Base-by-base conservation (phyloP, 2,888 invertebrate species). In the Liodrosophila aerea region DNA sequence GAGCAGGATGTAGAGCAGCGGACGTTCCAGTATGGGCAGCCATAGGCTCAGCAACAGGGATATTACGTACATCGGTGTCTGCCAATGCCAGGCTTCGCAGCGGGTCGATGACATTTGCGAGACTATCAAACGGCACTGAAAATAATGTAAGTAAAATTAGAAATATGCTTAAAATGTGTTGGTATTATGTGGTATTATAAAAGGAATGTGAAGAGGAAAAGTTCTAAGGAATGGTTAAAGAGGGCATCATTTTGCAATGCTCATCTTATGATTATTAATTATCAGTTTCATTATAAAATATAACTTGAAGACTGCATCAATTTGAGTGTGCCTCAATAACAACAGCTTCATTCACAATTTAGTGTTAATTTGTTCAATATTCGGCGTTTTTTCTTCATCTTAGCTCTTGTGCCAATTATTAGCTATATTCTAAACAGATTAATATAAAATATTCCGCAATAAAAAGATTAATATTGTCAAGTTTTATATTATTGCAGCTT, bases 21-120 rank as follows among this genome's bases (percentile, higher is more conserved):
- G 88, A 56, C 94, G 90, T 90, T 97, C 97, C 31, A 92, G 91
- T 57, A 87, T 73, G 1, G 88, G 89, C 36, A 89, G 56, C 80
- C 86, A 87, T 43, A 90, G 53, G 46, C 88, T 85, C 13, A 88
- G 34, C 16, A 85, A 56, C 49, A 90, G 77, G 31, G 85, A 82
- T 12, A 87, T 53, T 4, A 84, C 51, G 63, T 80, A 89, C 54
- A 90, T 82, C 33, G 90, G 89, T 36, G 89, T 89, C 87, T 89
- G 89, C 90, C 90, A 90, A 71, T 90, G 89, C 65, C 88, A 86
- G 95, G 90, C 85, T 96, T 97, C 96, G 91, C 97, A 97, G 18
- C 96, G 93, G 0, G 97, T 97, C 88, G 94, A 94, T 85, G 97
- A 97, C 99, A 99, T 99, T 91, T 99, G 99, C 0, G 97, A 94